Evolutionary conservation across 2,113 vertebrate species (phyloP), one percentile per base, ranked within the genome.

Genomic region (Archilochus colubris): DNA sequence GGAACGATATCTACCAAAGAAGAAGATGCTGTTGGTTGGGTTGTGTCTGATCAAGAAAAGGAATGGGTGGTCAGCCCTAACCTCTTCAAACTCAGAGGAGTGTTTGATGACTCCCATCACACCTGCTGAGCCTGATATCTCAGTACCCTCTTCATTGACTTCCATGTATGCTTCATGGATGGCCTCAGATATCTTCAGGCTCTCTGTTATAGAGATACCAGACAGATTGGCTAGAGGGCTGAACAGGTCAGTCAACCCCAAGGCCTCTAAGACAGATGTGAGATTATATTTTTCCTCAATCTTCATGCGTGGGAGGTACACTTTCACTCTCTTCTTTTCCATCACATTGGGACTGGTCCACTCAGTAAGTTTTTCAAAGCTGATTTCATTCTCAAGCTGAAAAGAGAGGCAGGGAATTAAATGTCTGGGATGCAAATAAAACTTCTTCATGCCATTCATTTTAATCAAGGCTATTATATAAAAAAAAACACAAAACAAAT

Each of bases 291-390:
- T 91, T 74, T 86, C 86, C 68, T 96, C 96, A 9, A 97, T 95
- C 84, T 94, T 98, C 96, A 98, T 97, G 38, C 64, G 96, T 3
- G 98, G 98, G 24, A 98, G 86, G 69, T 91, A 97, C 30, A 98
- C 96, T 8, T 95, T 86, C 7, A 98, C 89, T 9, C 79, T 96
- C 51, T 82, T 92, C 64, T 66, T 70, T n/a, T 92, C 81, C 97
- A 98, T 96, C 75, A 90, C 91, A 23, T 44, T 70, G 1, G 91
- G n/a, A 50, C 43, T 94, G 70, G 94, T 97, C 97, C 97, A 98
- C 10, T 93, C 51, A 50, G 48, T 59, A 12, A 98, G 61, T 57
- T 97, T 97, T 48, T 79, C 90, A 38, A 93, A 96, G 38, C 15
- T 97, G 66, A 98, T 85, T 36, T 80, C 89, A 19, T 87, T 92